Conservation (phyloP, 1,140 invertebrate species). For the Habropoda laboriosa region DNA sequence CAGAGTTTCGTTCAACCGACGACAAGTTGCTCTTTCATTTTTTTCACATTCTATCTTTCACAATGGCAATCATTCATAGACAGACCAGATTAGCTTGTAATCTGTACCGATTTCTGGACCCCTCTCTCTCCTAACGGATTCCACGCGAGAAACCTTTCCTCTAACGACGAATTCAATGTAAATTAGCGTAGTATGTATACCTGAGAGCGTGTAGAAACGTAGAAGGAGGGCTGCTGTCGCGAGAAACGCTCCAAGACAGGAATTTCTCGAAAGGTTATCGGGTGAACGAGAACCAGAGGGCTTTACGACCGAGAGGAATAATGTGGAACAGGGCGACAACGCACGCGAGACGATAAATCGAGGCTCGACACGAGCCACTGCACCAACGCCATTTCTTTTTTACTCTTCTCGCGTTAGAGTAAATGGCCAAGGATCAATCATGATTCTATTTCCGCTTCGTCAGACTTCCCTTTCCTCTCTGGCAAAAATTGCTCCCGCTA, state of each 20-base stretch:
- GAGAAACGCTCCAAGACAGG: conserved; percentile 38
- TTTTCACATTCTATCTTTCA: no score
- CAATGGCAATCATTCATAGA: no score
- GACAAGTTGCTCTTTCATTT: neutral
- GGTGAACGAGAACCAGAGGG: conserved; percentile 32
- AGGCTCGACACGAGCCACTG: conserved; percentile 16
- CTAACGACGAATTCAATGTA: conserved; percentile 13
- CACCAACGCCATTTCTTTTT: neutral
- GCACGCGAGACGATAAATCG: conserved; percentile 31
- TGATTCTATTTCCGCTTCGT: neutral
- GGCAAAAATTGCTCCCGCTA: neutral
- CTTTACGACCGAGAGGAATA: conserved; percentile 29
- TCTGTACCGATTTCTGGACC: no score
- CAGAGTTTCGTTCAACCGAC: neutral
- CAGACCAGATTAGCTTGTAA: no score
- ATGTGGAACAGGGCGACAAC: conserved; percentile 30
- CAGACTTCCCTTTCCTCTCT: neutral
- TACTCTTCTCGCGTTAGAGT: neutral
- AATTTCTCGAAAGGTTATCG: conserved; percentile 61
- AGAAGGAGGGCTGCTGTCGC: neutral
- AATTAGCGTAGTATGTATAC: conserved; percentile 17
- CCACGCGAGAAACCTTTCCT: neutral
- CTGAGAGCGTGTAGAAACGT: conserved; percentile 12
- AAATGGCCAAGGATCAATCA: neutral
- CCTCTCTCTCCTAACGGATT: no score